Percentiles rank a stretch among this genome's conserved stretches.
Conservation (phyloP, 2,888 invertebrate species). For the Cataglyphis rosenhaueri region DNA sequence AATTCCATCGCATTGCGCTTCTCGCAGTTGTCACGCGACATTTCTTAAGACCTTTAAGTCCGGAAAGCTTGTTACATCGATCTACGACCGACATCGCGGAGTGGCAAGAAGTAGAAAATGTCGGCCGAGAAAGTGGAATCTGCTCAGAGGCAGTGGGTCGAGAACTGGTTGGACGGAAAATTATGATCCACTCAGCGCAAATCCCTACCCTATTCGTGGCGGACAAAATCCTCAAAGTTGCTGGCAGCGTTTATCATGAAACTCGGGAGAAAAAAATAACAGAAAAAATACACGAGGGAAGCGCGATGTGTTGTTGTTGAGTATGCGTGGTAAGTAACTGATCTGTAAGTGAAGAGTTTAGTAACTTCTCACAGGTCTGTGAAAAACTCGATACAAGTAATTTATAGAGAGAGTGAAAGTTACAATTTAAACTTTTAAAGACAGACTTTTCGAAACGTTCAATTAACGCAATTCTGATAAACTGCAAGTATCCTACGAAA, state of each 20-base stretch:
- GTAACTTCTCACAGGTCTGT: slow-evolving; percentile 35
- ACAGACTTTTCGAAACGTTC: neutral
- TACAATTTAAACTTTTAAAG: slow-evolving; percentile 25
- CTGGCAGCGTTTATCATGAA: slow-evolving; percentile 65
- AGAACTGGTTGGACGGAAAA: slow-evolving; percentile 59
- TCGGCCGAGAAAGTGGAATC: slow-evolving; percentile 33
- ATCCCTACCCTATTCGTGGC: slow-evolving; percentile 58
- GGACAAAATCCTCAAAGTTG: slow-evolving; percentile 58
- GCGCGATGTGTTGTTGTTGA: slow-evolving; percentile 30
- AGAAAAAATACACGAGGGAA: slow-evolving; percentile 23
- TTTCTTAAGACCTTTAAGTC: slow-evolving; percentile 52
- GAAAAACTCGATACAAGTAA: slow-evolving; percentile 46
- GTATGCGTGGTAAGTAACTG: neutral
- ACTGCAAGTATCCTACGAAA: neutral
- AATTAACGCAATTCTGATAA: slow-evolving; percentile 34
- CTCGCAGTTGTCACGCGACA: slow-evolving; percentile 37
- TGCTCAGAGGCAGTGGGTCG: slow-evolving; percentile 38
- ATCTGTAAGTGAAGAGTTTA: slow-evolving; percentile 19
- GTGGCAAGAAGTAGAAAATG: slow-evolving; percentile 53
- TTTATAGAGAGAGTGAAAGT: neutral
- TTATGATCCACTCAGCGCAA: slow-evolving; percentile 69
- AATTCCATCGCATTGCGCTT: slow-evolving; percentile 36
- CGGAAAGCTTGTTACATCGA: slow-evolving; percentile 64
- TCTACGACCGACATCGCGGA: slow-evolving; percentile 51
- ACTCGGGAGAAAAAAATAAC: slow-evolving; percentile 53